Evolutionary conservation across 2,888 invertebrate genomes (phyloP), one percentile per base, ranked within the genome.

Genomic region (Hesperia comma): DNA sequence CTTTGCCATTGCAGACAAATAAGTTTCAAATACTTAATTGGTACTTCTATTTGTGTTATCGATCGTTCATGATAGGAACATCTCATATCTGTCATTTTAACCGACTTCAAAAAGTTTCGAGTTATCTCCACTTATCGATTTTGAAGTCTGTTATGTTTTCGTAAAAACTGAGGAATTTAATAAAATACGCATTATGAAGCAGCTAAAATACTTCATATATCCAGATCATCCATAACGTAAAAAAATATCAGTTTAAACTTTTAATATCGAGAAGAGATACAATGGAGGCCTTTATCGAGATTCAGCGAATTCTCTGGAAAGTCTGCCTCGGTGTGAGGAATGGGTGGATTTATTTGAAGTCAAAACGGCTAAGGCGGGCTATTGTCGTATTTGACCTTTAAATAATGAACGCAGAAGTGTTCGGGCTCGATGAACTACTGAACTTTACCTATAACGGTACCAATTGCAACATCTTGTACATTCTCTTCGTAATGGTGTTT

Each of bases 391-490:
- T 73, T 87, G 84, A 87, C 88, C 87, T 90, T 90, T 86, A 74
- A 83, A 86, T 87, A 86, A 83, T 84, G 67, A 67, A 67, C 67
- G 54, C 37, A 54, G 55, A 82, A 84, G 80, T 81, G 79, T 80
- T 80, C 77, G 77, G 79, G 84, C 82, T 79, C 83, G 80, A 83
- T 83, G 85, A 87, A 88, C 90, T 82, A 86, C 83, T 90, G 87
- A 89, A 88, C 90, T 88, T 90, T 88, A 74, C 74, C 80, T 81
- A 61, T 61, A 83, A 81, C 78, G 78, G 79, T 75, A 79, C 79
- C 78, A 74, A 82, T 87, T 88, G 84, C 87, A 79, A 80, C 84
- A 86, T 79, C 73, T 73, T 75, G 77, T 77, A 79, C 81, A 83
- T 79, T 83, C 80, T 76, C 77, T 78, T 77, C 76, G 75, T 77